Evolutionary conservation across 2,797 vertebrate species (phyloP).

Genomic region (Parambassis ranga): DNA sequence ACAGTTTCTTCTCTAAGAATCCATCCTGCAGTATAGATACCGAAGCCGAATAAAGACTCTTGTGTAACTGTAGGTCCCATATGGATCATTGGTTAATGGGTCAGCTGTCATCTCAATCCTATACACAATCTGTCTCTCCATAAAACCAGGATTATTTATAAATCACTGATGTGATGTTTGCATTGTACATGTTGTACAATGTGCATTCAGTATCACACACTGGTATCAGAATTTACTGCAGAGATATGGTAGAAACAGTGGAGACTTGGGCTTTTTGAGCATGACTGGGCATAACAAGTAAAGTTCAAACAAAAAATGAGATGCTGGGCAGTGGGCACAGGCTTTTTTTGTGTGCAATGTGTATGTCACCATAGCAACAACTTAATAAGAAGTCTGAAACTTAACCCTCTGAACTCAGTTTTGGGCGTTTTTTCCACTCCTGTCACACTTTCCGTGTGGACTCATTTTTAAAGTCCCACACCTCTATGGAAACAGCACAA

Average conservation of each 20-base stretch:
- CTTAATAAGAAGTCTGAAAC: too few species aligned
- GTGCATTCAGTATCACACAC: background rate
- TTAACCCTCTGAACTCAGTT: too few species aligned
- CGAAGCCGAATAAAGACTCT: constrained; percentile 1
- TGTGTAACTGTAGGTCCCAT: constrained; percentile 37
- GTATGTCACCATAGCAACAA: constrained; percentile 22
- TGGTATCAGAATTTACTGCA: background rate
- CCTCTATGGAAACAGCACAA: too few species aligned
- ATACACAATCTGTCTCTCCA: constrained; percentile 34
- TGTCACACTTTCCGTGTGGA: too few species aligned
- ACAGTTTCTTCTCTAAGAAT: constrained; percentile 10
- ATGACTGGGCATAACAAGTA: too few species aligned
- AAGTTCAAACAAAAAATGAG: too few species aligned
- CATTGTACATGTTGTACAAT: background rate
- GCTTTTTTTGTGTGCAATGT: constrained; percentile 14
- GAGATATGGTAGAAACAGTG: background rate
- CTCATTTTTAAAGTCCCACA: too few species aligned
- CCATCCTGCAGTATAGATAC: background rate
- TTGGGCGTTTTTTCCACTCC: too few species aligned
- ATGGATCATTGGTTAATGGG: constrained; percentile 37
- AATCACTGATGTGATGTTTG: background rate
- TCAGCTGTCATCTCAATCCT: constrained; percentile 42
- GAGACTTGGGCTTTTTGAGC: too few species aligned
- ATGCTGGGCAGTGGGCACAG: too few species aligned
- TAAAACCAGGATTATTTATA: constrained; percentile 36